Conservation (phyloP, 1,140 invertebrate genomes). For the Halyomorpha halys region DNA sequence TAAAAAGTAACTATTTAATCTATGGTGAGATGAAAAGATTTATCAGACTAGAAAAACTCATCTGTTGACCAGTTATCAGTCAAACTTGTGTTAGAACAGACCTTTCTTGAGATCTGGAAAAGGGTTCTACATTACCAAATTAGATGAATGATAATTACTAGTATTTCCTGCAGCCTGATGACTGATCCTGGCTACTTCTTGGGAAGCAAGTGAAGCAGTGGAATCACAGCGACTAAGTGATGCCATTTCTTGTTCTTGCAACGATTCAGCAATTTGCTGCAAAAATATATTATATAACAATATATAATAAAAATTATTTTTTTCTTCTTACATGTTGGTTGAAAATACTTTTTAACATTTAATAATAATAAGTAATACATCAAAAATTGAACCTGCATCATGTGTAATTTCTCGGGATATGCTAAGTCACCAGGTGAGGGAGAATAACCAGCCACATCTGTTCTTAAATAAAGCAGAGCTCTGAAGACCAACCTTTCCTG, state of each 20-base stretch:
- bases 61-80: too few relatives aligned
- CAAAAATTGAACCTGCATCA: constrained; percentile 68
- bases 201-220: constrained; percentile 48
- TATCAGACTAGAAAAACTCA: too few relatives aligned
- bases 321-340: too few relatives aligned
- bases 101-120: too few relatives aligned
- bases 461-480: constrained; percentile 85
- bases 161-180: constrained; percentile 2
- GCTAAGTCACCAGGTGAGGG: constrained; percentile 90
- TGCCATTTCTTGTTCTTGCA: constrained; percentile 46
- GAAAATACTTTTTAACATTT: too few relatives aligned
- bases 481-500: constrained; percentile 94
- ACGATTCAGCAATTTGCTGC: constrained; percentile 59
- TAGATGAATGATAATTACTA: too few relatives aligned
- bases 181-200: constrained; percentile 53
- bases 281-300: constrained; percentile 16
- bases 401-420: constrained; percentile 92
- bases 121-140: too few relatives aligned
- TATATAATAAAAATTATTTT: too few relatives aligned
- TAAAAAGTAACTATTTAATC: too few relatives aligned
- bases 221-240: constrained; percentile 52
- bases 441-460: constrained; percentile 80
- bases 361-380: neutral
- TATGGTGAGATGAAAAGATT: too few relatives aligned
- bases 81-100: too few relatives aligned